A percentile compares a stretch with the other conserved stretches of the same genome.
phyloP scores from a whole-genome alignment of 64 coral and sea anemone genomes.

The Actinia equina region DNA sequence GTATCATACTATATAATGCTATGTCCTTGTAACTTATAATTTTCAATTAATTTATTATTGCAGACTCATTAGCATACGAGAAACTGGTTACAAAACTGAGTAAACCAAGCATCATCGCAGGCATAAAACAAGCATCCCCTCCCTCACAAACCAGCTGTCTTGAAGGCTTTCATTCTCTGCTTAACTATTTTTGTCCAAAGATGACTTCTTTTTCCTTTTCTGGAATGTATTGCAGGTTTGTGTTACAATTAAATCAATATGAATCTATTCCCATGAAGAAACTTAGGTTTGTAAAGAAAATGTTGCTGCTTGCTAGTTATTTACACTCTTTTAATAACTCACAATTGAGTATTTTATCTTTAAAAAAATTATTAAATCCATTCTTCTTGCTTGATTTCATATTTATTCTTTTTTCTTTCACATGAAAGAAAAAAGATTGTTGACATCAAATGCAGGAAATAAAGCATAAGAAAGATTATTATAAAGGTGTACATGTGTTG shows the following conservation, averaged over 20 bases:
- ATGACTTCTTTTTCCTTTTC: constrained; percentile 5
- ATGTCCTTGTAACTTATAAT: no score
- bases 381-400: not conserved
- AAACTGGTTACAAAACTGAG: not conserved
- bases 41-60: not conserved
- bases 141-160: not conserved
- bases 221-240: not conserved
- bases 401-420: no score
- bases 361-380: not conserved
- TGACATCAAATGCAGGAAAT: no score
- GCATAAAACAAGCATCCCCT: constrained; percentile 39
- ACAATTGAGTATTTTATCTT: not conserved
- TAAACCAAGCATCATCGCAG: constrained; percentile 18
- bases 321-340: no score
- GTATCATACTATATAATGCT: no score
- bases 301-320: no score
- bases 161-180: constrained; percentile 28
- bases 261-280: no score
- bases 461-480: no score
- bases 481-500: no score
- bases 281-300: not conserved
- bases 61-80: constrained; percentile 28
- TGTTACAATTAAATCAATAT: not conserved
- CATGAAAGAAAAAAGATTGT: no score
- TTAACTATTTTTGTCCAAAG: constrained; percentile 36